Conservation (phyloP, 2,797 vertebrate species). For the Astyanax mexicanus region DNA sequence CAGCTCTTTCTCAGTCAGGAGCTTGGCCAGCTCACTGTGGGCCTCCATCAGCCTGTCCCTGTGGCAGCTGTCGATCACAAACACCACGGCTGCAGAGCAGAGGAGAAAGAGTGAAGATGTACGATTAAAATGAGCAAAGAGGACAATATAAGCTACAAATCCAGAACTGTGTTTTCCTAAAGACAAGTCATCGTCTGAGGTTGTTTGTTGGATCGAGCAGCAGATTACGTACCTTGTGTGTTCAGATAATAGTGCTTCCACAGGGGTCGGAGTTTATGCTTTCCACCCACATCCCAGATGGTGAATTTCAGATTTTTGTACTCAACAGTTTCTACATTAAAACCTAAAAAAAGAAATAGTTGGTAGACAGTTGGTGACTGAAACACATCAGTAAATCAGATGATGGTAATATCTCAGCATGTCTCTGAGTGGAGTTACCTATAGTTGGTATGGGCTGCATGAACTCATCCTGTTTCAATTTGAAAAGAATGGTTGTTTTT, state of each 20-base stretch:
- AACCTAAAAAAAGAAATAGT: constrained; percentile 77
- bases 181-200: too few species aligned
- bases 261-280: constrained; percentile 96
- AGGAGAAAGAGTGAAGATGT: neutral
- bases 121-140: neutral
- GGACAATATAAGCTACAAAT: neutral
- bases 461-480: constrained; percentile 98
- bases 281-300: constrained; percentile 98
- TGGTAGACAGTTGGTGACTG: too few species aligned
- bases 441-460: constrained; percentile 99
- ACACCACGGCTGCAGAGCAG: constrained; percentile 89
- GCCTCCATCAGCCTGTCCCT: constrained; percentile 94
- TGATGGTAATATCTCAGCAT: too few species aligned
- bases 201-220: neutral
- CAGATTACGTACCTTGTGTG: constrained; percentile 96
- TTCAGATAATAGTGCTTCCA: constrained; percentile 99
- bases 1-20: constrained; percentile 96
- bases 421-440: constrained; percentile 74
- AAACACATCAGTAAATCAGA: too few species aligned
- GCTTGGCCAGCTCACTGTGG: constrained; percentile 95
- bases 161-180: too few species aligned
- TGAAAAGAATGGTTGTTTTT: constrained; percentile 99
- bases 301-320: constrained; percentile 99
- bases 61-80: constrained; percentile 97
- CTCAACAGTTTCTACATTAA: constrained; percentile 98